A percentile compares a stretch with the other conserved stretches of the same genome.
Evolutionary conservation across 2,113 vertebrate species (phyloP).

Genomic region (Cettia cetti): DNA sequence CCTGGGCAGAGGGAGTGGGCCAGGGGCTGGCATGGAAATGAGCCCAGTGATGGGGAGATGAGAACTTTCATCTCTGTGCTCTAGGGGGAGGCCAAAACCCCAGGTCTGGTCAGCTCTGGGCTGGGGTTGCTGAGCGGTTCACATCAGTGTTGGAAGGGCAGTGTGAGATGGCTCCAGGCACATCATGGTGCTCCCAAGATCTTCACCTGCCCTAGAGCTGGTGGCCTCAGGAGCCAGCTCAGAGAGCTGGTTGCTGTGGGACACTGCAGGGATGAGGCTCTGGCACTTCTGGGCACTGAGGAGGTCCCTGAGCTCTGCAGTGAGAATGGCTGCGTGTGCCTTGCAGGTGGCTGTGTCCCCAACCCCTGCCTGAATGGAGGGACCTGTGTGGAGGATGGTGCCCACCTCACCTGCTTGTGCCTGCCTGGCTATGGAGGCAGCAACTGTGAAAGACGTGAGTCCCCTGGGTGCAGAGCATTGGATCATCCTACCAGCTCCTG

Average conservation of each 20-base stretch:
- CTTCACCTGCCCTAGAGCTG: not conserved
- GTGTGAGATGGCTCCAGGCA: accelerated
- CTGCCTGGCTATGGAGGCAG: conserved; percentile 87
- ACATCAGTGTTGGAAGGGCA: accelerated
- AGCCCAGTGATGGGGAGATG: not conserved
- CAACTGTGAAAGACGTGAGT: conserved; percentile 85
- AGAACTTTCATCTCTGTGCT: not conserved
- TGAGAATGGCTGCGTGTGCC: conserved; percentile 30
- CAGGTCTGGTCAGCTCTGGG: not conserved
- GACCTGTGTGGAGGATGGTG: conserved; percentile 81
- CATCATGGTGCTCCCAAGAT: accelerated
- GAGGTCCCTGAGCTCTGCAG: accelerated
- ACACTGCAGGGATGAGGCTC: not conserved
- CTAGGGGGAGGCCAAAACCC: not conserved
- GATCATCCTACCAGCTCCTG: accelerated
- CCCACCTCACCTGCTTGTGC: conserved; percentile 77
- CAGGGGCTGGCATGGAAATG: not conserved
- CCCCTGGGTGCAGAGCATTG: accelerated
- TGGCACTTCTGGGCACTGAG: not conserved
- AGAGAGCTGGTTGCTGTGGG: not conserved
- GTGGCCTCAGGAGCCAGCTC: not conserved
- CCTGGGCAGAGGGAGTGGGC: accelerated
- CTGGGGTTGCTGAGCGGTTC: accelerated
- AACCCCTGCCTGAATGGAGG: conserved; percentile 92
- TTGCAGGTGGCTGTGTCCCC: conserved; percentile 83